Evolutionary conservation across 1,140 invertebrate species (phyloP), one percentile per base, ranked within the genome.

Genomic region (Drosophila seguyi): DNA sequence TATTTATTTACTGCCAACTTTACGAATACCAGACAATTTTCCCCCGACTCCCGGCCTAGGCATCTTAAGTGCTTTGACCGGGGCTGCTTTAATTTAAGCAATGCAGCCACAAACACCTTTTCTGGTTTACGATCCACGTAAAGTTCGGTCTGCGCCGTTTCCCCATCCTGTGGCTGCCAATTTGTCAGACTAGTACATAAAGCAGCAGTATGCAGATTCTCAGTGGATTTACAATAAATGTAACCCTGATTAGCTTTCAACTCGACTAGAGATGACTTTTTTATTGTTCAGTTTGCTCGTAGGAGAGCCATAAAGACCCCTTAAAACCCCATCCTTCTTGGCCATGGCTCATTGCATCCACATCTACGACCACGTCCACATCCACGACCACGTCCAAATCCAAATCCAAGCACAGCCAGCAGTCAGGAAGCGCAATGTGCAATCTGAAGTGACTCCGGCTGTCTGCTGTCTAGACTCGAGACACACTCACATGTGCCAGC

Each of bases 341-440:
- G 34, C 50, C 68, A 71, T 71, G 68, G 68, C 68, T 72, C 68
- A 72, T 72, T 71, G 66, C 55, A 34, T 69, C 45, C 50, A 53
- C 57, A 27, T 18, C 57, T 18, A 52, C 18, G 18, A 22, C 31
- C 50, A 53, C 58, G 8, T 20, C 58, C 29, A 53, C 13, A 14
- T 16, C 31, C 18, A 53, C 18, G 31, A 16, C 18, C 18, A 52
- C 31, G 31, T 6, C 31, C 31, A 55, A 34, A 20, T 25, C 52
- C 52, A 55, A 10, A 6, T 55, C 52, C 36, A 25, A 56, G 20
- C 20, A n/a, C 25, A 25, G 22, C 22, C 31, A 57, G 59, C 76
- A 87, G 84, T 87, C 84, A 90, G 84, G 84, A 87, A 87, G 84
- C 66, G 66, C 85, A 87, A 90, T 84, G 85, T 88, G 85, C 84